Evolutionary conservation across 2,888 invertebrate genomes (phyloP).

Genomic region (Ochropleura plecta): DNA sequence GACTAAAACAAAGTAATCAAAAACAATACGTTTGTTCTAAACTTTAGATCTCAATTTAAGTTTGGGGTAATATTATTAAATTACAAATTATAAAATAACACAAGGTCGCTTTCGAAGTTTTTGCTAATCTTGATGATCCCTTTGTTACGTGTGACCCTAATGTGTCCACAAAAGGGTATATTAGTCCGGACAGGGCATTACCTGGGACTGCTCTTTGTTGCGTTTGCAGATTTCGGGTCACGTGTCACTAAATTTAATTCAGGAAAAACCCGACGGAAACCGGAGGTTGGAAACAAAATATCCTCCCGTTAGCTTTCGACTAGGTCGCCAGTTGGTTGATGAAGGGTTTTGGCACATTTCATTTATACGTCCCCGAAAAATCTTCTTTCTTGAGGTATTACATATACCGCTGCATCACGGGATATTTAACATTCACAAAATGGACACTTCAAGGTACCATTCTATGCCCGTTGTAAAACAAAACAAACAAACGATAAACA

Average conservation of each 20-base stretch:
- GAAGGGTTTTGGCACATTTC: constrained; percentile 19
- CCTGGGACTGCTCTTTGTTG: constrained; percentile 57
- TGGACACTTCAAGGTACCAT: background rate
- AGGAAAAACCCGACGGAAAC: constrained; percentile 38
- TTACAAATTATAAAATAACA: constrained; percentile 58
- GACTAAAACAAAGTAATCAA: constrained; percentile 47
- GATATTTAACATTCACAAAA: background rate
- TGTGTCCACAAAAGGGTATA: constrained; percentile 66
- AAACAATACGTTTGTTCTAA: constrained; percentile 45
- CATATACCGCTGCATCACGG: background rate
- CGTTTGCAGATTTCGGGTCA: constrained; percentile 58
- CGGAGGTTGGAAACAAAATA: constrained; percentile 41
- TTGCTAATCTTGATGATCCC: constrained; percentile 73
- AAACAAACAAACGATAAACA: constrained; percentile 7
- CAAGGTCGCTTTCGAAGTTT: constrained; percentile 29
- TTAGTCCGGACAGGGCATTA: constrained; percentile 62
- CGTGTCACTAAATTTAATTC: constrained; percentile 59
- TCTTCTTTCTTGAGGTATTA: background rate
- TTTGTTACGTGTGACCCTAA: constrained; percentile 66
- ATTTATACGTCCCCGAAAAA: background rate
- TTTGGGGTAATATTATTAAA: constrained; percentile 50
- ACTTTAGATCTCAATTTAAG: constrained; percentile 51
- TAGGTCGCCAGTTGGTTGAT: constrained; percentile 25
- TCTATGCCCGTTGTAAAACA: constrained; percentile 5
- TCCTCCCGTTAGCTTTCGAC: constrained; percentile 23